Conservation (phyloP, 64 coral and sea anemone genomes). For the Trachythela sp. region DNA sequence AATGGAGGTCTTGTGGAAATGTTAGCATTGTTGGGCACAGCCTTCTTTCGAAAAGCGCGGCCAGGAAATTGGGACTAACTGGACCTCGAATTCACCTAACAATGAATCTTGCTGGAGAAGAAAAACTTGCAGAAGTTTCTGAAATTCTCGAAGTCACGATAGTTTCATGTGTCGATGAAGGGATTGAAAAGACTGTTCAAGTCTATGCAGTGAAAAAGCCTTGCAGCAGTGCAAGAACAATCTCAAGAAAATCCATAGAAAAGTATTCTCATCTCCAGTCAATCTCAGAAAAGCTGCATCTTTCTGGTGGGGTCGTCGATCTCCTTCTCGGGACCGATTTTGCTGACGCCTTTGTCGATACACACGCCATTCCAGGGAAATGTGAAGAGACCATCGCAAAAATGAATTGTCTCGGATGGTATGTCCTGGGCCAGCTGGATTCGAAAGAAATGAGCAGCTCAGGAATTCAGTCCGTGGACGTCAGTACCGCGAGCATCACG, state of each 20-base stretch:
- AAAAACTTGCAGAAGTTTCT: background rate
- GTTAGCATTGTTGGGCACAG: constrained; percentile 56
- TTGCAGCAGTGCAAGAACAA: background rate
- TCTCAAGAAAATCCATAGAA: background rate
- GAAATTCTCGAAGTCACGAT: background rate
- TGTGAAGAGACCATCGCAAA: background rate
- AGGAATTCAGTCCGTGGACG: background rate
- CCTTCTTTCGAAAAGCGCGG: constrained; percentile 18
- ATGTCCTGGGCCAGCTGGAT: constrained; percentile 18
- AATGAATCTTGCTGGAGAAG: constrained; percentile 8
- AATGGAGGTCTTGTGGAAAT: constrained; percentile 20
- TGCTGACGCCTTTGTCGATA: constrained; percentile 39
- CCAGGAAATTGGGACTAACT: background rate
- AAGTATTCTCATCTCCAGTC: background rate
- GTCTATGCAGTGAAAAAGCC: constrained; percentile 6
- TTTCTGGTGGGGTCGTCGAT: constrained; percentile 3
- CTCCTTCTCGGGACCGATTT: constrained; percentile 46
- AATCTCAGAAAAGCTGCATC: background rate
- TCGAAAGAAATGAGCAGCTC: constrained; percentile 26
- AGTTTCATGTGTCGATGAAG: background rate
- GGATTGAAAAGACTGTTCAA: background rate
- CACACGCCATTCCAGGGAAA: background rate
- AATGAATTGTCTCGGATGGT: background rate
- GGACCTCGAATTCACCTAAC: background rate
- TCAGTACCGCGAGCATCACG: background rate